A percentile compares a stretch with the other conserved stretches of the same genome.
phyloP scores from a whole-genome alignment of 2,113 vertebrate species.

The Oceanites oceanicus region DNA sequence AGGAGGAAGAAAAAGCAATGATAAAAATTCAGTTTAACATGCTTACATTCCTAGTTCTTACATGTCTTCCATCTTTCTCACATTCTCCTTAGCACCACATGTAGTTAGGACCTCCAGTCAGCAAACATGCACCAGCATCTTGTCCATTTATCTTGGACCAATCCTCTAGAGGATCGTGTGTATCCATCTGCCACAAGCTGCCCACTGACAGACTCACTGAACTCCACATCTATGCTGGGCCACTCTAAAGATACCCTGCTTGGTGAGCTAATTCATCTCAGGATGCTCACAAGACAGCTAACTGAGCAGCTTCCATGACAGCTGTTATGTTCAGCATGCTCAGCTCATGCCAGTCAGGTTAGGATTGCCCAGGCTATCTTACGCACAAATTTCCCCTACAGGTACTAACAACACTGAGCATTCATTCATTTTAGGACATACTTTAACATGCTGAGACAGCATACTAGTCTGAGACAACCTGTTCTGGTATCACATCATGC shows the following conservation, averaged over 20 bases:
- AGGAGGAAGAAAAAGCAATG: background rate
- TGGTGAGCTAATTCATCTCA: background rate
- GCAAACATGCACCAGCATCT: background rate
- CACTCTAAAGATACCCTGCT: background rate
- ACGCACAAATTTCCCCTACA: rapidly evolving
- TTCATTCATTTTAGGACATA: background rate
- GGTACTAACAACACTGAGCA: background rate
- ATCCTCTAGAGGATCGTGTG: background rate
- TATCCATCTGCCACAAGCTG: background rate
- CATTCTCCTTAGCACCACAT: background rate
- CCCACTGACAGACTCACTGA: background rate
- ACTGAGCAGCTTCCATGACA: background rate
- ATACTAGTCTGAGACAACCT: background rate
- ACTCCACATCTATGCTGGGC: rapidly evolving
- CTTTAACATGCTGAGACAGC: background rate
- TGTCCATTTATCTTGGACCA: background rate
- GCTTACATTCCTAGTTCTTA: background rate
- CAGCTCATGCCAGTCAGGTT: background rate
- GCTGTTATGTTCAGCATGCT: too few relatives aligned
- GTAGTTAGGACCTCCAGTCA: background rate
- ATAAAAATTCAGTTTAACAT: background rate
- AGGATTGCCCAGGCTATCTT: background rate
- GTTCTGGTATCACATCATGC: background rate
- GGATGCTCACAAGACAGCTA: background rate
- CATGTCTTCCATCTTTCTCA: background rate